Evolutionary conservation across 2,797 vertebrate genomes (phyloP), one percentile per base, ranked within the genome.

Genomic region (Lepus oiostolus): DNA sequence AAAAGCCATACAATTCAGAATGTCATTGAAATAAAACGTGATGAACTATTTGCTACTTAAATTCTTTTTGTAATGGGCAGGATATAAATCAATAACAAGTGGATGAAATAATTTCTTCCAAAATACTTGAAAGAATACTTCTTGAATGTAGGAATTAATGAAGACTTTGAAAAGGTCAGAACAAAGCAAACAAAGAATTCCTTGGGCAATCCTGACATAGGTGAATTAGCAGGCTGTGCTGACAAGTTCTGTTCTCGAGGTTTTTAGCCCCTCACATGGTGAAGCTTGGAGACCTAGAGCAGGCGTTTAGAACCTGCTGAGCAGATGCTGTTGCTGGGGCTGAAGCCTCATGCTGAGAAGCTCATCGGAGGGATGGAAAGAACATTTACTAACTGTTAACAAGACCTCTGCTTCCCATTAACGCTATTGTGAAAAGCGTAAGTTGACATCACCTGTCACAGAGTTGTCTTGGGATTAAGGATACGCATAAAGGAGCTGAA

Each of bases 131-230:
- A 92, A 91, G 93, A 60, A 60, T 75, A 7, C 28, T 79, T 38
- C 68, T 74, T 38, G 35, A 88, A 65, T 47, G 28, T 82, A 7
- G 77, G 94, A 77, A 82, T 94, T 88, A 91, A 82, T 35, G 65
- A 88, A 42, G 91, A 75, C 79, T 92, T 84, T 93, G 79, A 74
- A 65, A 92, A 77, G 65, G 58, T 90, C 82, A 92, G 75, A 90
- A 92, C 72, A 86, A 94, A 91, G 94, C 84, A 79, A 87, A 72
- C n/a, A 74, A 79, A 90, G 47, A 19, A 65, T 85, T 92, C 82
- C 86, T 85, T 2, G 4, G 85, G 74, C 70, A 71, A 32, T n/a
- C 77, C 26, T 11, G 32, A 72, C 38, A 26, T 54, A 35, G 1
- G 22, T 58, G 77, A 50, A n/a, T 50, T 19, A 60, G 65, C 13